phyloP scores from a whole-genome alignment of 1,140 invertebrate genomes.

The Bilobella aurantiaca region DNA sequence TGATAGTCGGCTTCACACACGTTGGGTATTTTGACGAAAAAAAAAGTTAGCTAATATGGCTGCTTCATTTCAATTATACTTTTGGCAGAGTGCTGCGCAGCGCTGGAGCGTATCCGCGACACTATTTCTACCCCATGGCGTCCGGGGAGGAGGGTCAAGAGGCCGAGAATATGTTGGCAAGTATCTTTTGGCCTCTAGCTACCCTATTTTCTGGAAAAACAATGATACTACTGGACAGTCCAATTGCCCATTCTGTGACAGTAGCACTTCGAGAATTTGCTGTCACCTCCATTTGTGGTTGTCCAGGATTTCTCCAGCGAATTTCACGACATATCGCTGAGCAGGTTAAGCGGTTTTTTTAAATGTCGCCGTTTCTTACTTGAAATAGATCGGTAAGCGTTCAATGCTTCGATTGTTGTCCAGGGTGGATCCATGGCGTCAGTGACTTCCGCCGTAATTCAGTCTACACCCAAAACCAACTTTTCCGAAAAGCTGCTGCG shows the following conservation, averaged over 20 bases:
- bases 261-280: not conserved
- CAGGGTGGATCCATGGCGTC: not conserved
- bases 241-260: not conserved
- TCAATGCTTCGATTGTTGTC: not conserved
- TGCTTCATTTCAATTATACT: no score
- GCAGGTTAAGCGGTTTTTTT: not conserved
- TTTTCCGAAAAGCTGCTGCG: not conserved
- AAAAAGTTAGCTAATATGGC: no score
- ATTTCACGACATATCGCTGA: slow-evolving; percentile 3
- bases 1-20: not conserved
- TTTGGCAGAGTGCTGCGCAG: not conserved
- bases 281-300: not conserved
- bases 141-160: not conserved
- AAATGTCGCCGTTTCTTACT: not conserved
- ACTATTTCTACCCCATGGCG: not conserved
- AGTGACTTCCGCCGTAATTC: not conserved
- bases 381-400: not conserved
- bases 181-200: not conserved
- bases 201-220: not conserved
- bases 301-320: not conserved
- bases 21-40: no score
- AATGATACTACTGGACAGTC: slow-evolving; percentile 1
- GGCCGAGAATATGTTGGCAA: not conserved
- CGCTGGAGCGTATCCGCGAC: not conserved
- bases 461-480: not conserved